Base-by-base conservation (phyloP, 2,113 vertebrate species). In the Dicerorhinus sumatrensis region DNA sequence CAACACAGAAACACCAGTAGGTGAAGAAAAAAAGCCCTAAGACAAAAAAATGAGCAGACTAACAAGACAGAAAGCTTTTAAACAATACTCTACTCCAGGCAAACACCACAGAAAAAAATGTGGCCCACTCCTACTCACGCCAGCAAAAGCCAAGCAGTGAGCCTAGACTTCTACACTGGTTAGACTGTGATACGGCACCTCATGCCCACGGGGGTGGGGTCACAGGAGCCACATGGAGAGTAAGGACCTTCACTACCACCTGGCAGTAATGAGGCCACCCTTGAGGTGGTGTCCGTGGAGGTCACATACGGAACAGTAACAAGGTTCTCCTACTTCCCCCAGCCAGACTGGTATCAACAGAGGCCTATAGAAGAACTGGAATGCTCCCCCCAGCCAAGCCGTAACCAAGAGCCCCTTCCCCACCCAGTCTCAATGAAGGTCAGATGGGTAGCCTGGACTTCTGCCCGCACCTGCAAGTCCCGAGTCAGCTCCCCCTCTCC, bases 61-160 rank as follows among this genome's bases (percentile, higher is more conserved):
- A 82, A 58, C 1, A 91, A 80, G 69, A 33, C 0, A 36, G 11
- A 62, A 88, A 60, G 14, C 31, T 51, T 76, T 58, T 27, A 77
- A 1, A 83, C 2, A 72, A 9, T 60, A 5, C 20, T 83, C 1
- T 21, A 23, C 6, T 72, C 8, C 23, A 73, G 67, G 69, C 16
- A 72, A 25, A 48, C 0, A 17, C 9, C 1, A 27, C 16, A 70
- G 8, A 58, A 46, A 51, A 69, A 69, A 48, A 13, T 46, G 29
- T 79, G 2, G 16, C 46, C 9, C 20, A 5, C 6, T 72, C 8
- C 1, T 21, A 17, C 14, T 31, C 2, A 33, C 23, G 0, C 5
- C 48, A 81, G 18, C n/a, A 85, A 63, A 69, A 23, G 39, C 67
- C 14, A 63, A 81, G n/a, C 18, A 36, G 29, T 23, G 20, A 63